A percentile compares a stretch with the other conserved stretches of the same genome.
phyloP scores from a whole-genome alignment of 2,797 vertebrate genomes.

The Coracias cyanogaster region DNA sequence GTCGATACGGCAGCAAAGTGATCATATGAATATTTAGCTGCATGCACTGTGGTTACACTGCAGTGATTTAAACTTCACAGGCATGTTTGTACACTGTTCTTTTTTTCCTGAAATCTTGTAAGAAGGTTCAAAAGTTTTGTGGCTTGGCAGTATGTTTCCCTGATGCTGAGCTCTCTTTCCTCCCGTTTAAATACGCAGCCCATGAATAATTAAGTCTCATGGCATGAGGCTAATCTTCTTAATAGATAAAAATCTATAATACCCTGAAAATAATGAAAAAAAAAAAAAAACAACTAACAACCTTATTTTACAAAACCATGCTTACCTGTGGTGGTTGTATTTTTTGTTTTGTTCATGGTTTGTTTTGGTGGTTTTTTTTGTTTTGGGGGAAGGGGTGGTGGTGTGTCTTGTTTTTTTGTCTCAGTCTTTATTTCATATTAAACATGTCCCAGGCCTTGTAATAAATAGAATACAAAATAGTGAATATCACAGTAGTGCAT shows the following conservation, averaged over 20 bases:
- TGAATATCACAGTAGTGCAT: not conserved
- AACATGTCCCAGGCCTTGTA: not conserved
- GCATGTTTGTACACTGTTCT: not conserved
- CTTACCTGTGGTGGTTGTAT: not conserved
- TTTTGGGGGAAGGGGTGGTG: not conserved
- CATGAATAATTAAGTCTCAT: not conserved
- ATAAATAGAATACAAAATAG: not conserved
- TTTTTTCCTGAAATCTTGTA: not conserved
- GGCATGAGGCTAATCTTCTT: not conserved
- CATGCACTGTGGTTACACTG: not conserved
- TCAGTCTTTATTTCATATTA: not conserved
- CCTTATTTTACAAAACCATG: not conserved
- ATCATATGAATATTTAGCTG: not conserved
- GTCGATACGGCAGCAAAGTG: not conserved
- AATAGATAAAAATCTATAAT: not conserved
- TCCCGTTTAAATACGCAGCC: not conserved
- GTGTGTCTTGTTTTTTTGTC: too few relatives aligned
- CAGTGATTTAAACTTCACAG: slow-evolving; percentile 3
- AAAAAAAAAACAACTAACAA: too few relatives aligned
- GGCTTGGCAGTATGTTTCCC: not conserved
- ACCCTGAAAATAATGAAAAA: not conserved
- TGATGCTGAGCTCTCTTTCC: not conserved
- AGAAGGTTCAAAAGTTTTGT: not conserved
- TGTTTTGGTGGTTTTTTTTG: not conserved
- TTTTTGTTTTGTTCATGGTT: not conserved